Base-by-base conservation (phyloP, 2,113 vertebrate genomes). In the Nerophis lumbriciformis region DNA sequence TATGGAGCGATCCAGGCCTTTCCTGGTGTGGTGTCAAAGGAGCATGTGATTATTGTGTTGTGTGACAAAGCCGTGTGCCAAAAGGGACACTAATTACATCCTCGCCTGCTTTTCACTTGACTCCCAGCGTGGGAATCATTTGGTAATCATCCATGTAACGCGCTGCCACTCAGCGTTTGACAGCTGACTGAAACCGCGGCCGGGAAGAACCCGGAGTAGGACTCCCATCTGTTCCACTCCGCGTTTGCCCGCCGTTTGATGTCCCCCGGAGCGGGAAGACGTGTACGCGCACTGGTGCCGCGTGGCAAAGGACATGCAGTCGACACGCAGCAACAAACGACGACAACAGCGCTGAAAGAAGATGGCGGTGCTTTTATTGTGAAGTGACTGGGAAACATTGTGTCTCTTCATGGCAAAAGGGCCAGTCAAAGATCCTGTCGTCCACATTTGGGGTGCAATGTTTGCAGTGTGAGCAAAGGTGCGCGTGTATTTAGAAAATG, bases 91-190 rank as follows among this genome's bases (percentile, higher is more conserved):
- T 84, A 88, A 89, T 88, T 84, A 85, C 83, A 85, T 76, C 69
- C 69, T 78, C 82, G 83, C 85, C 85, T 75, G 85, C 75, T 79
- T 85, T 88, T 78, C 77, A 79, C 83, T 77, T 83, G 81, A 80
- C 75, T 84, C 82, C 80, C 68, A 60, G 71, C 71, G 54, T 72
- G 83, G 86, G 84, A 87, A 88, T 86, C 85, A 87, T 80, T 80
- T 85, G 79, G 84, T 88, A 90, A 91, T 90, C 85, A 87, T 83
- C 85, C 87, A 82, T 88, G 83, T 88, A 87, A 88, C 83, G 81
- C 57, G 63, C 77, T 88, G 86, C 80, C 86, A 88, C 80, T 90
- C 90, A 87, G 73, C 75, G 76, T 83, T 82, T 88, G 87, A 88
- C 83, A 88, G 84, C 82, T 82, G 78, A 84, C 74, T 85, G 74